Evolutionary conservation across 2,888 invertebrate species (phyloP).

Genomic region (Philaethria dido): DNA sequence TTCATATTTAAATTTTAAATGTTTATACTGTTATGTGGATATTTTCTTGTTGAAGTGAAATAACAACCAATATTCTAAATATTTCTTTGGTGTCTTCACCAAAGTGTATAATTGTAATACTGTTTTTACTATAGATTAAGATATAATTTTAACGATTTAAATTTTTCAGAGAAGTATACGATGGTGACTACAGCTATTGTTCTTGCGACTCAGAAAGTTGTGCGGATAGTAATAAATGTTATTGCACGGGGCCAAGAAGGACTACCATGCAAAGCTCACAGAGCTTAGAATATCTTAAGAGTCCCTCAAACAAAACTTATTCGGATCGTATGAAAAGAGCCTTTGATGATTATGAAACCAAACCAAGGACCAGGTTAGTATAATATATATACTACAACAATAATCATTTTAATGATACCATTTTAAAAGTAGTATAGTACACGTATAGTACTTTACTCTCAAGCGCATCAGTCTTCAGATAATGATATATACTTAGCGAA

Average conservation of each 20-base stretch:
- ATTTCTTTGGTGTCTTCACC: too few relatives aligned
- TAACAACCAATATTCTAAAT: too few relatives aligned
- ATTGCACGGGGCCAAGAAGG: slow-evolving; percentile 83
- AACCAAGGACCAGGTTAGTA: slow-evolving; percentile 62
- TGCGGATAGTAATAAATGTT: slow-evolving; percentile 93
- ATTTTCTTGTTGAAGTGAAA: too few relatives aligned
- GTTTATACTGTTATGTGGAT: too few relatives aligned
- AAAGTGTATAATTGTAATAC: too few relatives aligned
- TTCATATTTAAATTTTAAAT: too few relatives aligned
- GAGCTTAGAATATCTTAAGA: slow-evolving; percentile 82
- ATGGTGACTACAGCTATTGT: slow-evolving; percentile 84
- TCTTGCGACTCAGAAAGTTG: slow-evolving; percentile 94
- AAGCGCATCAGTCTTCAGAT: neutral
- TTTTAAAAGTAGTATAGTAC: neutral
- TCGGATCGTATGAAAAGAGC: slow-evolving; percentile 68
- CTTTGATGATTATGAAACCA: slow-evolving; percentile 74
- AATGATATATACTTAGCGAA: slow-evolving; percentile 5
- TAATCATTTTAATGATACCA: neutral
- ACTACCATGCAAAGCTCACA: slow-evolving; percentile 67
- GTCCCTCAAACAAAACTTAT: slow-evolving; percentile 74
- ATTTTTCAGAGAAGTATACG: slow-evolving; percentile 66
- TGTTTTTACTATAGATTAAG: too few relatives aligned
- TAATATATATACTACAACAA: neutral
- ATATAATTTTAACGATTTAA: too few relatives aligned
- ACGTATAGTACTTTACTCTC: neutral